Evolutionary conservation across 2,797 vertebrate genomes (phyloP).

Genomic region (Delichon dasypus): DNA sequence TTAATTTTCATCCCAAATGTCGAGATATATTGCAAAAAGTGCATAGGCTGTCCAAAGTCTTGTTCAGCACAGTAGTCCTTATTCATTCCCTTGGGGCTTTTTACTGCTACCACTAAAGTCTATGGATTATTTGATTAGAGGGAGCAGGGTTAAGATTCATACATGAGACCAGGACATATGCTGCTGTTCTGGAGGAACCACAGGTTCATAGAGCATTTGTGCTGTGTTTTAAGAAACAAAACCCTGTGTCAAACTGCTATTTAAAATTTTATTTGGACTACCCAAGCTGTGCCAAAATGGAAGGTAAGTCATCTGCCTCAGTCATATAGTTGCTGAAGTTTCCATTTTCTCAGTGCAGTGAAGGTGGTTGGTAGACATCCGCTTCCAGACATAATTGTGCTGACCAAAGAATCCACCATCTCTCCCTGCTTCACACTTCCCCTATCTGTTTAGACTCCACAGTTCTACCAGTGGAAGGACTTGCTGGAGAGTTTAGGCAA

Average conservation of each 20-base stretch:
- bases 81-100: not conserved
- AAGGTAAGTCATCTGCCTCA: not conserved
- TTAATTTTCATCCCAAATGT: not conserved
- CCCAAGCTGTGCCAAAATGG: not conserved
- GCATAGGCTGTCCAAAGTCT: not conserved
- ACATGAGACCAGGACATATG: not conserved
- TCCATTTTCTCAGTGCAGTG: not conserved
- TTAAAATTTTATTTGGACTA: not conserved
- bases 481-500: not conserved
- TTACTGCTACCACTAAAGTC: not conserved
- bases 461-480: not conserved
- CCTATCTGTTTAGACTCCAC: constrained; percentile 16
- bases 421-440: constrained; percentile 10
- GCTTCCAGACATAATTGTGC: not conserved
- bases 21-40: not conserved
- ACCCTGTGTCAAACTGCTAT: not conserved
- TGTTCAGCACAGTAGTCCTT: not conserved
- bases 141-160: not conserved
- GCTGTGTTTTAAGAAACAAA: not conserved
- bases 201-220: not conserved
- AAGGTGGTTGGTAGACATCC: constrained; percentile 16
- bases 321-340: not conserved
- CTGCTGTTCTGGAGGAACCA: not conserved
- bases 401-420: constrained; percentile 33
- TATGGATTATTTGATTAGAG: not conserved